phyloP scores from a whole-genome alignment of 92 coral and sea anemone genomes.

The Paramuricea clavata region DNA sequence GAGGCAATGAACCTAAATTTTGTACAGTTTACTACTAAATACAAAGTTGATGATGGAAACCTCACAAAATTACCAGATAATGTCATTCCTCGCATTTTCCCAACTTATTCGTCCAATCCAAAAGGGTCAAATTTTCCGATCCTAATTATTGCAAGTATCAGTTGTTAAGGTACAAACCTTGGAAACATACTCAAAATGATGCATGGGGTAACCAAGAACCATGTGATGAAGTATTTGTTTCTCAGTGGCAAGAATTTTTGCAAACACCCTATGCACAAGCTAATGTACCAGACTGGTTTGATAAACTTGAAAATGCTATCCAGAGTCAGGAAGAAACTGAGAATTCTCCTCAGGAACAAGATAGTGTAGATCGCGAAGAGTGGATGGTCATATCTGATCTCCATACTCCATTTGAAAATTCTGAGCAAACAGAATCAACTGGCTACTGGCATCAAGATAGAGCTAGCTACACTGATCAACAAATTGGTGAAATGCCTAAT shows the following conservation, averaged over 20 bases:
- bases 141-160: conserved; percentile 73
- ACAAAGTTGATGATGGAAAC: conserved; percentile 59
- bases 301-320: conserved; percentile 56
- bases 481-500: conserved; percentile 65
- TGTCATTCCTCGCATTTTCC: conserved; percentile 65
- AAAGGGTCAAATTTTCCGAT: conserved; percentile 67
- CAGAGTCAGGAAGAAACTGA: conserved; percentile 44
- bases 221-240: conserved; percentile 55
- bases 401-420: conserved; percentile 60
- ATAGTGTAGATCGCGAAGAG: conserved; percentile 44
- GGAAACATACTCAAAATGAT: conserved; percentile 67
- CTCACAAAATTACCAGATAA: conserved; percentile 65
- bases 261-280: too few species aligned
- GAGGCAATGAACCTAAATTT: conserved; percentile 62
- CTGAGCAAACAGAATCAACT: conserved; percentile 39
- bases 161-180: conserved; percentile 66
- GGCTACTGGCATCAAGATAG: conserved; percentile 64
- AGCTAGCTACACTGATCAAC: conserved; percentile 49
- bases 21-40: conserved; percentile 70
- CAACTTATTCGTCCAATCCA: conserved; percentile 73
- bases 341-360: conserved; percentile 46
- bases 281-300: conserved; percentile 62
- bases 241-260: conserved; percentile 54
- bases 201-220: conserved; percentile 72
- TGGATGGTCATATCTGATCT: conserved; percentile 64